phyloP scores from a whole-genome alignment of 92 coral and sea anemone species.

The Paramuricea clavata region DNA sequence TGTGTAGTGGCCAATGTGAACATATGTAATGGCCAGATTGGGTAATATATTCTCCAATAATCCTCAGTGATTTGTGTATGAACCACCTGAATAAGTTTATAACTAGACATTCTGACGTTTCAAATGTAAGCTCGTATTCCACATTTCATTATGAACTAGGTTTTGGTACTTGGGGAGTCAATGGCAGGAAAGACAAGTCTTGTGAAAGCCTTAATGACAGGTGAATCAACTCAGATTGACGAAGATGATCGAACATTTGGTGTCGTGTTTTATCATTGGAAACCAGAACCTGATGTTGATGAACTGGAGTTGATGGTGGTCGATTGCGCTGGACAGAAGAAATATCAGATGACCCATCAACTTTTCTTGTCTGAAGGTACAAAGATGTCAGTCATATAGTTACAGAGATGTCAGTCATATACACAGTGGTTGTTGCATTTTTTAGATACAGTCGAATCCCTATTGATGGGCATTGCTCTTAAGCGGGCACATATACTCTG shows the following conservation, averaged over 20 bases:
- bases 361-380: constrained; percentile 97
- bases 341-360: constrained; percentile 93
- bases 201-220: constrained; percentile 75
- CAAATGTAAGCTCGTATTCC: too few relatives aligned
- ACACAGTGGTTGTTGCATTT: background rate
- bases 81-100: too few relatives aligned
- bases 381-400: too few relatives aligned
- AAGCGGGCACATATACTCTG: too few relatives aligned
- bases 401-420: background rate
- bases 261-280: constrained; percentile 83
- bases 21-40: too few relatives aligned
- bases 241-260: constrained; percentile 86
- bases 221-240: constrained; percentile 57
- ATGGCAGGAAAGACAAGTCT: constrained; percentile 94
- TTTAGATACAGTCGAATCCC: too few relatives aligned
- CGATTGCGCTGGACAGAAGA: constrained; percentile 95
- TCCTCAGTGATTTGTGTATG: too few relatives aligned
- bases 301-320: constrained; percentile 85
- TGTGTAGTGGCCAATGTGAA: too few relatives aligned
- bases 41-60: too few relatives aligned
- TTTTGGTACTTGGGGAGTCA: constrained; percentile 89
- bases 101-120: too few relatives aligned
- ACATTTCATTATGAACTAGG: too few relatives aligned
- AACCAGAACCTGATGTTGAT: constrained; percentile 69
- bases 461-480: too few relatives aligned